Evolutionary conservation across 2,888 invertebrate genomes (phyloP).

Genomic region (Rhagonycha lutea): DNA sequence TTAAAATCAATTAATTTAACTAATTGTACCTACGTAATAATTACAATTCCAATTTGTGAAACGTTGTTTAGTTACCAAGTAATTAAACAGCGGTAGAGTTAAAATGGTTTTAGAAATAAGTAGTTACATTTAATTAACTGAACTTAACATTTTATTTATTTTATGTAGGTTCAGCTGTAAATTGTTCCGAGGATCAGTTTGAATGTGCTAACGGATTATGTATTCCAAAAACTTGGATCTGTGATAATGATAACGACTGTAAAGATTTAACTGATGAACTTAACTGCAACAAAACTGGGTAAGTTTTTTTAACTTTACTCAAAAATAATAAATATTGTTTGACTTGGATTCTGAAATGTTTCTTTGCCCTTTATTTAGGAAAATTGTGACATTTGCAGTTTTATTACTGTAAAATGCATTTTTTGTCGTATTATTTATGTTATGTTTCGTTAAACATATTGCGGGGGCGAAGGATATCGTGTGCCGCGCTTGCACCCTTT

Average conservation of each 20-base stretch:
- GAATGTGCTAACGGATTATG: constrained; percentile 79
- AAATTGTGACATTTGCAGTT: not conserved
- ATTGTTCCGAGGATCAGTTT: constrained; percentile 75
- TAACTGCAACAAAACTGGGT: constrained; percentile 72
- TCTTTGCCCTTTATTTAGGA: not conserved
- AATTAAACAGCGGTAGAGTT: not conserved
- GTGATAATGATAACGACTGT: constrained; percentile 80
- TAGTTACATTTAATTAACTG: not conserved
- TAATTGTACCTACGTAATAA: not conserved
- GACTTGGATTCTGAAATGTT: not conserved
- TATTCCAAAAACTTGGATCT: constrained; percentile 74
- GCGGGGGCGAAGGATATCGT: not conserved
- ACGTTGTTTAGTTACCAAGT: not conserved
- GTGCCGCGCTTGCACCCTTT: constrained; percentile 18
- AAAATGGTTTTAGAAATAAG: not conserved
- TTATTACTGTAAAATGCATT: not conserved
- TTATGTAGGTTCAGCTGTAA: constrained; percentile 52
- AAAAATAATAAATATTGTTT: not conserved
- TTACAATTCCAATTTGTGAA: not conserved
- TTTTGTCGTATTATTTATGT: not conserved
- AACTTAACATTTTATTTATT: not conserved
- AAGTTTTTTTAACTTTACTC: constrained; percentile 47
- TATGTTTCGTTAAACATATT: not conserved
- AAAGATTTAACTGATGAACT: constrained; percentile 78
- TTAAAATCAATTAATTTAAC: not conserved